A percentile compares a stretch with the other conserved stretches of the same genome.
Evolutionary conservation across 1,140 invertebrate species (phyloP).

Genomic region (Aphis gossypii): DNA sequence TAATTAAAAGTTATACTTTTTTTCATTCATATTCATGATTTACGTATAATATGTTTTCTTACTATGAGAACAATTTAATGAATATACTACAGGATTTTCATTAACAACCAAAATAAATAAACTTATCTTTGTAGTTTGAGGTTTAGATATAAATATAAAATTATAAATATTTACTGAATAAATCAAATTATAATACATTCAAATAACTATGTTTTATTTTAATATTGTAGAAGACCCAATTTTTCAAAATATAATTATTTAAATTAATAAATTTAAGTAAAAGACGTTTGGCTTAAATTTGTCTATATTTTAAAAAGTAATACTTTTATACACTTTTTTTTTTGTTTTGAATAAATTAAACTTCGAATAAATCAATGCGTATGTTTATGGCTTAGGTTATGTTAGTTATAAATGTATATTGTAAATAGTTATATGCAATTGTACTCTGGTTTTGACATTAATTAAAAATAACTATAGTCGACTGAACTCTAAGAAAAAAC

Average conservation of each 20-base stretch:
- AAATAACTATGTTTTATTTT: background rate
- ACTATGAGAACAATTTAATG: background rate
- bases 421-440: background rate
- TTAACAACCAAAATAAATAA: background rate
- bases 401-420: background rate
- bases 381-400: background rate
- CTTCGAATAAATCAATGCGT: background rate
- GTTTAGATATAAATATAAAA: background rate
- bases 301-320: background rate
- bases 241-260: background rate
- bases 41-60: background rate
- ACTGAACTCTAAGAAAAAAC: background rate
- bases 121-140: background rate
- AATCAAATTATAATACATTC: background rate
- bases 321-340: background rate
- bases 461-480: background rate
- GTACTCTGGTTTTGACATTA: background rate
- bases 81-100: background rate
- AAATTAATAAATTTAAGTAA: background rate
- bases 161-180: background rate
- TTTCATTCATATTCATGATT: constrained; percentile 13
- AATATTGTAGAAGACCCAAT: background rate
- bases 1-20: background rate
- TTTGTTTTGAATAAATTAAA: background rate
- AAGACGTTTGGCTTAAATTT: background rate